These are phyloP conservation scores for Boulengeromyrus knoepffleri DNA, from an alignment of 2,113 vertebrate genomes.

Conservation along the genomic window DNA sequence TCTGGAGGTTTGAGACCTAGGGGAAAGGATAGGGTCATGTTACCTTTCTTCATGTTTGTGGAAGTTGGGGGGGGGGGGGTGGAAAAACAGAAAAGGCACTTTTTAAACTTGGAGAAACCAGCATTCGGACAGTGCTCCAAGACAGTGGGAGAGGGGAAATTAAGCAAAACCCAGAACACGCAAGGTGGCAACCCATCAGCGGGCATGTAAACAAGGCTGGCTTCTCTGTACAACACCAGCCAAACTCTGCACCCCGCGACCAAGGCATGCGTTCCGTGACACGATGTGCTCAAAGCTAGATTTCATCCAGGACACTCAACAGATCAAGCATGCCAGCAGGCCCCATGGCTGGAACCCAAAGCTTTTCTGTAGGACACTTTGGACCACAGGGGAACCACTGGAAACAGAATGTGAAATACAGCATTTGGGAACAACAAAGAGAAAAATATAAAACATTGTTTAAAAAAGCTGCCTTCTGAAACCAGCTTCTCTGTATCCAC, in stretches of 20 bases:
- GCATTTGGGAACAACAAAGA: conserved; percentile 48
- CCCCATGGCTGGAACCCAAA: conserved; percentile 63
- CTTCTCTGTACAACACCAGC: conserved; percentile 97
- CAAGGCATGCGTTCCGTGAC: conserved; percentile 37
- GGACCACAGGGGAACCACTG: conserved; percentile 66
- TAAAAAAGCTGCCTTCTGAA: conserved; percentile 75
- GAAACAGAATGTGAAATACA: conserved; percentile 53
- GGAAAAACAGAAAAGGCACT: background rate
- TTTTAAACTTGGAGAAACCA: background rate
- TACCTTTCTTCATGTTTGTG: conserved; percentile 1
- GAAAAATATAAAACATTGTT: conserved; percentile 36
- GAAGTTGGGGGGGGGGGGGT: background rate
- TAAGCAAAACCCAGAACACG: conserved; percentile 18
- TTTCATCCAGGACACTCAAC: conserved; percentile 36
- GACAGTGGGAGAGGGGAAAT: conserved; percentile 27
- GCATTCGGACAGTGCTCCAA: background rate
- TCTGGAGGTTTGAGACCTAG: background rate
- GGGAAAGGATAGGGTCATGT: background rate
- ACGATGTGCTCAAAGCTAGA: conserved; percentile 28
- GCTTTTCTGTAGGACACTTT: conserved; percentile 81
- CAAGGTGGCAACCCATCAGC: conserved; percentile 21
- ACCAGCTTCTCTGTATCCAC: conserved; percentile 86
- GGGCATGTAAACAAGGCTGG: conserved; percentile 83
- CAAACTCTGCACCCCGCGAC: conserved; percentile 57
- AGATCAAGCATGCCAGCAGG: conserved; percentile 50